Percentiles rank a stretch among this genome's conserved stretches.
These are phyloP conservation scores for Cryptoblepharus egeriae DNA, from an alignment of 2,797 vertebrate genomes.

Conservation along the genomic window DNA sequence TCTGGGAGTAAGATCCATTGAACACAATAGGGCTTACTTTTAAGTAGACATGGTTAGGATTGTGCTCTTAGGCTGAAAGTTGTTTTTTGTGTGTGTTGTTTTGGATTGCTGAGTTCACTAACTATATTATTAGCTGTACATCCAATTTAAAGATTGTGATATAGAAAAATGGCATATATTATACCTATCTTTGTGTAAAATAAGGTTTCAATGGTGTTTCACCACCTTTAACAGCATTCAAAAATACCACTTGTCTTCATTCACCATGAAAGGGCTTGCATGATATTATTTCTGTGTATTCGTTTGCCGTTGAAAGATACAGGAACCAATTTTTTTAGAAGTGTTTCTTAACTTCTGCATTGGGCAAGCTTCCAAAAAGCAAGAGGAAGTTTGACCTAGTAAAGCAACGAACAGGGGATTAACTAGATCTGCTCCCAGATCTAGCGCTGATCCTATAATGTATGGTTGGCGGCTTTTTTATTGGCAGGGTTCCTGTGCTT, in stretches of 20 bases:
- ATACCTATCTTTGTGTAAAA: not conserved
- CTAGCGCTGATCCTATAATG: not conserved
- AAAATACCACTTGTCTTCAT: not conserved
- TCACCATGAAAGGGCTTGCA: not conserved
- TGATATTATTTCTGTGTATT: not conserved
- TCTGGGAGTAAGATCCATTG: too few species aligned
- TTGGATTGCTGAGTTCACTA: too few species aligned
- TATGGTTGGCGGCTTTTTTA: not conserved
- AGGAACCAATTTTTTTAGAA: not conserved
- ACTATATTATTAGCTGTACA: too few species aligned
- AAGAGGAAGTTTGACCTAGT: not conserved
- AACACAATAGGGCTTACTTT: too few species aligned
- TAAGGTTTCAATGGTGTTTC: not conserved
- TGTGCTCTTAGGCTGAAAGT: too few species aligned
- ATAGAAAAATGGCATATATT: not conserved
- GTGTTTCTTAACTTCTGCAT: not conserved
- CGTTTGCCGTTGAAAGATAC: not conserved
- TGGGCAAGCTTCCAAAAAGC: not conserved
- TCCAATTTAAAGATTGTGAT: too few species aligned
- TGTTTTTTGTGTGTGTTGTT: too few species aligned
- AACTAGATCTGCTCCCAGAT: not conserved
- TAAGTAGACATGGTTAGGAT: too few species aligned
- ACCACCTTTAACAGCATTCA: not conserved
- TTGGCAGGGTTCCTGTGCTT: not conserved
- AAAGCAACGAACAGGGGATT: not conserved